A percentile compares a stretch with the other conserved stretches of the same genome.
Evolutionary conservation across 2,888 invertebrate genomes (phyloP).

Genomic region (Drosophila pseudotakahashii): DNA sequence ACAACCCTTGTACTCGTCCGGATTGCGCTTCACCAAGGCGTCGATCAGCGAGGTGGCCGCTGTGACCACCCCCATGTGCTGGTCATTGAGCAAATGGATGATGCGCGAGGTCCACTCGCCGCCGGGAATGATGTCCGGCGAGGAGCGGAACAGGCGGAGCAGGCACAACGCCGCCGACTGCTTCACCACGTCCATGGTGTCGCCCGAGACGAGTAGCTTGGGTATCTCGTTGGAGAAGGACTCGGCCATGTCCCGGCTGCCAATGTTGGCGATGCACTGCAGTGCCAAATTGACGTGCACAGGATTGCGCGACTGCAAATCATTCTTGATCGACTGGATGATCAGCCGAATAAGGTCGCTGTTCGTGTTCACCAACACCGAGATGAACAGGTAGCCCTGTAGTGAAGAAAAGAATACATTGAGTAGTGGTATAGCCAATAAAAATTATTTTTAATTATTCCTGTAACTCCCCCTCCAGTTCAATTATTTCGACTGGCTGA

Average conservation of each 20-base stretch:
- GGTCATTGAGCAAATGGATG: constrained; percentile 98
- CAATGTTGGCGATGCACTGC: constrained; percentile 99
- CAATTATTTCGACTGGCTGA: constrained; percentile 15
- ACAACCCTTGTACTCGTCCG: constrained; percentile 99
- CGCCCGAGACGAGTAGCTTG: constrained; percentile 98
- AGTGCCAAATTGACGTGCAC: constrained; percentile 99
- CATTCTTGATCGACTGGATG: constrained; percentile 99
- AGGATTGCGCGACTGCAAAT: constrained; percentile 97
- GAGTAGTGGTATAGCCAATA: too few relatives aligned
- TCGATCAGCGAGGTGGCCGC: constrained; percentile 99
- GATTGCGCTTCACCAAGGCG: constrained; percentile 98
- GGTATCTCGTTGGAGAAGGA: constrained; percentile 99
- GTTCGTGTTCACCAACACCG: constrained; percentile 99
- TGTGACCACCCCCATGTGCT: constrained; percentile 99
- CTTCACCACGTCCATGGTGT: constrained; percentile 99
- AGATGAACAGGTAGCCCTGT: constrained; percentile 98
- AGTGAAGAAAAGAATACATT: not conserved
- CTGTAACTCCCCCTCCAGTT: not conserved
- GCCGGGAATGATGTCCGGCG: constrained; percentile 97
- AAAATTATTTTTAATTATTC: too few relatives aligned
- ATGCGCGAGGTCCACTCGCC: constrained; percentile 99
- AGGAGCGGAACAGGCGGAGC: constrained; percentile 95
- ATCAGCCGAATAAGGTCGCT: constrained; percentile 99
- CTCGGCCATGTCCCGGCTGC: constrained; percentile 99
- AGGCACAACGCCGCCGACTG: constrained; percentile 99